phyloP scores from a whole-genome alignment of 2,113 vertebrate genomes.

The Syngnathoides biaculeatus region DNA sequence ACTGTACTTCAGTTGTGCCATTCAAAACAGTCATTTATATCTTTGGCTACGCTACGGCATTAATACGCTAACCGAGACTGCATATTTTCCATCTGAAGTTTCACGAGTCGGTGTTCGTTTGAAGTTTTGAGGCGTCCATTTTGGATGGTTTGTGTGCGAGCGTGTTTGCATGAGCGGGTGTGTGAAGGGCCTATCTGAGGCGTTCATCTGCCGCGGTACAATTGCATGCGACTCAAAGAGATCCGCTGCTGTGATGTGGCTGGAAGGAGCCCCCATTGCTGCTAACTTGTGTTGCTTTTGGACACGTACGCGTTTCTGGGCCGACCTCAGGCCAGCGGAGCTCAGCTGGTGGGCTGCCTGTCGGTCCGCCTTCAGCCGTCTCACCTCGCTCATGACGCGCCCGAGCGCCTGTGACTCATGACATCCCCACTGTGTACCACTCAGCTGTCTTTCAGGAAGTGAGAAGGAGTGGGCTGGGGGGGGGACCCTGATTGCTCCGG shows the following conservation, averaged over 20 bases:
- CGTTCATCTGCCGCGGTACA: conserved; percentile 52
- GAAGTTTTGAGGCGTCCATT: conserved; percentile 10
- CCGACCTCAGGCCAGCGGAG: conserved; percentile 40
- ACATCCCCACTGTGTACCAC: not conserved
- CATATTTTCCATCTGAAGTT: conserved; percentile 8
- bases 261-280: conserved; percentile 54
- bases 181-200: conserved; percentile 40
- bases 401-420: conserved; percentile 25
- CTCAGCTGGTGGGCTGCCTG: conserved; percentile 54
- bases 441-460: conserved; percentile 53
- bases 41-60: conserved; percentile 8
- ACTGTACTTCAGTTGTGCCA: conserved; percentile 5
- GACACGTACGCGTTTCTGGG: conserved; percentile 42
- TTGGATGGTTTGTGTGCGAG: conserved; percentile 11
- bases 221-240: conserved; percentile 59
- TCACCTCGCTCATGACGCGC: not conserved
- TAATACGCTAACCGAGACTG: conserved; percentile 16
- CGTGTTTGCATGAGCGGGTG: conserved; percentile 20
- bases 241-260: conserved; percentile 58
- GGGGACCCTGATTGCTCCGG: conserved; percentile 33
- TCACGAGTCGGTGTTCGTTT: conserved; percentile 18
- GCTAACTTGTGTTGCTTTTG: conserved; percentile 59
- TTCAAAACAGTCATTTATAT: conserved; percentile 24
- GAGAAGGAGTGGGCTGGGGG: too few species aligned
- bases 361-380: not conserved